Evolutionary conservation across 2,888 invertebrate species (phyloP).

Genomic region (Eurytoma adleriae): DNA sequence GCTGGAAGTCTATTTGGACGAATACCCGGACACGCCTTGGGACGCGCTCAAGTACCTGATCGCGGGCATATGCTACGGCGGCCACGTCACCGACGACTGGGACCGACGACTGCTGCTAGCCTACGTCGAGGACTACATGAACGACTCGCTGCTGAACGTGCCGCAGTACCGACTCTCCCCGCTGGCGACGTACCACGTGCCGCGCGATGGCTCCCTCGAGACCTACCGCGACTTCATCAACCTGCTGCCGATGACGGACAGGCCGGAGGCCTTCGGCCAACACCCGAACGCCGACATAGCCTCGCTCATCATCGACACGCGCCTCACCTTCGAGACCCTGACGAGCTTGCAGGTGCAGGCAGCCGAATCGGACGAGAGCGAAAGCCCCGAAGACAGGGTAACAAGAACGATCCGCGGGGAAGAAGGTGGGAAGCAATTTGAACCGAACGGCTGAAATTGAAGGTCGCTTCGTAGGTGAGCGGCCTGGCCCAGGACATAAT

Average conservation of each 20-base stretch:
- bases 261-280: slow-evolving; percentile 93
- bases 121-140: slow-evolving; percentile 90
- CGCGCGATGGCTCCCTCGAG: slow-evolving; percentile 87
- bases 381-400: slow-evolving; percentile 85
- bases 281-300: slow-evolving; percentile 94
- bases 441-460: too few species aligned
- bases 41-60: slow-evolving; percentile 92
- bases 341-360: slow-evolving; percentile 86
- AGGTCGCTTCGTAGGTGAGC: slow-evolving; percentile 76
- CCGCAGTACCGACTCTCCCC: slow-evolving; percentile 86
- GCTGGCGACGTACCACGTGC: slow-evolving; percentile 88
- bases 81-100: slow-evolving; percentile 88
- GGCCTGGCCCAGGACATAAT: slow-evolving; percentile 85
- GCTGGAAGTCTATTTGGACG: slow-evolving; percentile 89
- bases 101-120: slow-evolving; percentile 86
- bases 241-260: slow-evolving; percentile 86
- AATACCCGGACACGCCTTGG: slow-evolving; percentile 91
- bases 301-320: slow-evolving; percentile 88
- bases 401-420: too few species aligned
- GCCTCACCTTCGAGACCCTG: slow-evolving; percentile 86
- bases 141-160: slow-evolving; percentile 82
- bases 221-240: slow-evolving; percentile 89
- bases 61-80: slow-evolving; percentile 93
- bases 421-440: too few species aligned
- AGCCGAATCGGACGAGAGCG: slow-evolving; percentile 77